Evolutionary conservation across 2,888 invertebrate genomes (phyloP).

Genomic region (Cheilosia scutellata): DNA sequence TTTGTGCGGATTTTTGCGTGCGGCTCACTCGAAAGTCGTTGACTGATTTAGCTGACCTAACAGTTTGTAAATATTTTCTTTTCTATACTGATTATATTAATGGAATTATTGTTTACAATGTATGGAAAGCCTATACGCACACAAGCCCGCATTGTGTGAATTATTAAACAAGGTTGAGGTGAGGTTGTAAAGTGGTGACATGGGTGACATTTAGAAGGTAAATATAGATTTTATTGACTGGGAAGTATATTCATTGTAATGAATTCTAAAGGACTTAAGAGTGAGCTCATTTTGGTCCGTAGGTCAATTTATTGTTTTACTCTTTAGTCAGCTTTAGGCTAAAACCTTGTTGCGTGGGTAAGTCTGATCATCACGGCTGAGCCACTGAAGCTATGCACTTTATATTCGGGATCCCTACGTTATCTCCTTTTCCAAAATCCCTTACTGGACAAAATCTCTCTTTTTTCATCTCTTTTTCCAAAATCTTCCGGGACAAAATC

Average conservation of each 20-base stretch:
- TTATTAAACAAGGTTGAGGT: constrained; percentile 40
- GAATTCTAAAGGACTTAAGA: too few relatives aligned
- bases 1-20: constrained; percentile 20
- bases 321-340: too few relatives aligned
- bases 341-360: too few relatives aligned
- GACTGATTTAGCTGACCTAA: constrained; percentile 13
- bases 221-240: constrained; percentile 22
- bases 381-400: too few relatives aligned
- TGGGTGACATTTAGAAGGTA: constrained; percentile 37
- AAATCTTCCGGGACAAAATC: too few relatives aligned
- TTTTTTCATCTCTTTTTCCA: too few relatives aligned
- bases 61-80: constrained; percentile 41
- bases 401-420: too few relatives aligned
- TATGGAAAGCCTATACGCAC: background rate
- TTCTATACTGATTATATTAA: constrained; percentile 42
- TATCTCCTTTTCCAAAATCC: too few relatives aligned
- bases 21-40: constrained; percentile 22
- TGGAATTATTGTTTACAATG: constrained; percentile 5
- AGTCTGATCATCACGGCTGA: too few relatives aligned
- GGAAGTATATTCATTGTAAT: background rate
- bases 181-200: constrained; percentile 18
- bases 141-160: background rate
- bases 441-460: too few relatives aligned
- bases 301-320: too few relatives aligned
- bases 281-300: too few relatives aligned